Evolutionary conservation across 2,113 vertebrate genomes (phyloP), one percentile per base, ranked within the genome.

Genomic region (Colius striatus): DNA sequence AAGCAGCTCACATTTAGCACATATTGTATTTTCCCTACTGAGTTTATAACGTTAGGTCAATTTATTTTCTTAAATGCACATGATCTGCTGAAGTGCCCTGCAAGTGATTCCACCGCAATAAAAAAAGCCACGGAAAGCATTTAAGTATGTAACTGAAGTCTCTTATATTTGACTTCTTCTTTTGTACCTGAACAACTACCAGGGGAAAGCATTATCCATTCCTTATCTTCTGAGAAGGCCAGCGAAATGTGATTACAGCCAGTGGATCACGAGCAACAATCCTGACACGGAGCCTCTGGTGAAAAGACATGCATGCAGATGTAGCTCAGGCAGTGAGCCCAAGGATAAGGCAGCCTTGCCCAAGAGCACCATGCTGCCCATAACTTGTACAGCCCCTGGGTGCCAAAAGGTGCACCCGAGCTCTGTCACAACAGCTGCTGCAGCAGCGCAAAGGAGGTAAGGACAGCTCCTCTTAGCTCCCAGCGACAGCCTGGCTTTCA

Each of bases 41-140:
- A 76, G 47, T 85, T 67, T 87, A 83, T 55, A 32, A 75, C 21
- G 36, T n/a, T 58, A 66, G 36, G 20, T 74, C 51, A 74, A 89
- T 72, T 94, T 58, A 53, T 85, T 96, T 93, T 85, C 51, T 91
- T 92, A 94, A 96, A 60, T 60, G 16, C 22, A 55, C 23, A 61
- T 7, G 47, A 30, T 65, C 51, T 70, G 43, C 89, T 76, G 61
- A 74, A 85, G 55, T 50, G 32, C n/a, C 63, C 66, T 75, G 50
- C 36, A 65, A 73, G 17, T 53, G 57, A 13, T 85, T 91, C 53
- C 57, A 38, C 6, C 16, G 66, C 68, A 80, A 78, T 54, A 43
- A 26, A 73, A 89, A 87, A 87, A 77, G 70, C 16, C 12, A 21
- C 36, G 4, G 38, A 74, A 90, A 60, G 36, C n/a, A 84, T 84